These are phyloP conservation scores for Parnassius glacialis DNA, from an alignment of 2,888 invertebrate species.

Conservation along the genomic window DNA sequence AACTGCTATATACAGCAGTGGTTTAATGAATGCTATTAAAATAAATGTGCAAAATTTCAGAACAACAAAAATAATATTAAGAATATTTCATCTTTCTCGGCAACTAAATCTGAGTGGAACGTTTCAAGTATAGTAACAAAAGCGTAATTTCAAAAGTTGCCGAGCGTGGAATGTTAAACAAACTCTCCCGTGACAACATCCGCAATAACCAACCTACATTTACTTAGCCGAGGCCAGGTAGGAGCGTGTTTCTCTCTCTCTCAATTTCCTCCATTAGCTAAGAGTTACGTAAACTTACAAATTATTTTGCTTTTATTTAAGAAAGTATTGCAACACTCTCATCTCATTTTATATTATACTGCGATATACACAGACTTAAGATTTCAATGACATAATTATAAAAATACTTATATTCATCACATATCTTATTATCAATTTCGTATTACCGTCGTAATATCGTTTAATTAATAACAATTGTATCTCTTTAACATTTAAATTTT, in stretches of 20 bases:
- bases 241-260: slow-evolving; percentile 4
- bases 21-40: neutral
- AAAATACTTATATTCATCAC: too few relatives aligned
- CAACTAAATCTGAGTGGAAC: slow-evolving; percentile 7
- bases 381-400: too few relatives aligned
- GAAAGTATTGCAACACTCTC: neutral
- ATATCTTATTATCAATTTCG: too few relatives aligned
- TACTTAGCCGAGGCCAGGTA: slow-evolving; percentile 21
- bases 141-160: slow-evolving; percentile 17
- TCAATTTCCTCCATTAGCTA: slow-evolving; percentile 2
- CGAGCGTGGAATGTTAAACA: slow-evolving; percentile 16
- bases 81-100: slow-evolving; percentile 3
- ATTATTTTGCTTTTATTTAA: slow-evolving; percentile 4
- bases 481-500: too few relatives aligned
- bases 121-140: slow-evolving; percentile 13
- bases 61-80: neutral
- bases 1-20: too few relatives aligned
- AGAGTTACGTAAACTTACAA: slow-evolving; percentile 5
- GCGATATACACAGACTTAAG: too few relatives aligned
- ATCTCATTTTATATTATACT: too few relatives aligned
- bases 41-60: neutral
- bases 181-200: slow-evolving; percentile 16
- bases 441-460: too few relatives aligned
- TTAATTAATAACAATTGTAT: too few relatives aligned
- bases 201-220: slow-evolving; percentile 21